Evolutionary conservation across 2,797 vertebrate genomes (phyloP).

Genomic region (Meriones psammophilus): DNA sequence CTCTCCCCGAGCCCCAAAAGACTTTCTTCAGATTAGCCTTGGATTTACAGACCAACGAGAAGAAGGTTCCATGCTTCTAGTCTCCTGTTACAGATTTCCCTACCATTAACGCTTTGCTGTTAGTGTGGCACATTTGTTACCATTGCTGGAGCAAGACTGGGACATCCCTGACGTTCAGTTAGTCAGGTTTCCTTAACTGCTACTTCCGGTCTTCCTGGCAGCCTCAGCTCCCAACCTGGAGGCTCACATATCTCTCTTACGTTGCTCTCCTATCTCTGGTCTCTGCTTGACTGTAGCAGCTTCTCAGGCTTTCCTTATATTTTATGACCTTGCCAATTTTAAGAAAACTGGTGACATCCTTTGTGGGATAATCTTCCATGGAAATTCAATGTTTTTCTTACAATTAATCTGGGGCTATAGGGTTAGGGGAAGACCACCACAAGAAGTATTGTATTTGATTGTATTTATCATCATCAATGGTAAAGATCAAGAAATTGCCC

Average conservation of each 20-base stretch:
- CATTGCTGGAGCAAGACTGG: neutral
- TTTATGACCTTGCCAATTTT: neutral
- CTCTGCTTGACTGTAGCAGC: neutral
- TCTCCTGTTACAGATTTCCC: neutral
- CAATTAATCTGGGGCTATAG: neutral
- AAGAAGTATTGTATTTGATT: neutral
- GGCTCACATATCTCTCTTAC: neutral
- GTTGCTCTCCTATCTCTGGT: neutral
- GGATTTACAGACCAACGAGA: neutral
- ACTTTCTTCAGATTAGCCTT: neutral
- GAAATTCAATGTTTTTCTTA: conserved; percentile 33
- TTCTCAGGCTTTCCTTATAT: neutral
- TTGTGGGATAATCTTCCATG: neutral
- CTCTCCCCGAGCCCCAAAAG: neutral
- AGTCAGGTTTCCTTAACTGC: neutral
- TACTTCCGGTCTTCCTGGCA: neutral
- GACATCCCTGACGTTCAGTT: neutral
- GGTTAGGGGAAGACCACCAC: neutral
- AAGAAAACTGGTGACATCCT: neutral
- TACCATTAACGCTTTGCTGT: neutral
- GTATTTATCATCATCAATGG: neutral
- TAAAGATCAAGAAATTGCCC: neutral
- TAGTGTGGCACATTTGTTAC: neutral
- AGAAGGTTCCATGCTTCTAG: neutral
- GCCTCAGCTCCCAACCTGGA: neutral